Base-by-base conservation (phyloP, 2,888 invertebrate species). In the Meteorus cinctellus region DNA sequence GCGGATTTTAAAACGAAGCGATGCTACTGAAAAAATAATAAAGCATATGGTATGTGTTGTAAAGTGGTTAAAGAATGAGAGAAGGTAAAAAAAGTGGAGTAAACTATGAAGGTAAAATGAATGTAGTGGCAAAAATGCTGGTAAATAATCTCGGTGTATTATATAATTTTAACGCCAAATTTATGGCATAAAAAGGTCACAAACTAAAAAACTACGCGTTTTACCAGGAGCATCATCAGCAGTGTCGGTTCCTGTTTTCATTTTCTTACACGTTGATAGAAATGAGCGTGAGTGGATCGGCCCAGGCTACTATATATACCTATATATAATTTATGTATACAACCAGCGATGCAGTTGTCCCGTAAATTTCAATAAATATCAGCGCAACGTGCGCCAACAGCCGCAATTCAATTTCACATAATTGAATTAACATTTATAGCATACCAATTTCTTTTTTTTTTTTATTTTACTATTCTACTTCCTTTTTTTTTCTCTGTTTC, bases 351-450 rank as follows among this genome's bases (percentile, higher is more conserved):
- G 70, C 45, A 59, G 36, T 24, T 34, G 8, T 8, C 34, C 59
- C 74, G 74, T 75, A 75, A 77, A 77, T 77, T 77, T 75, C 72
- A 77, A 77, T 77, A 77, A 75, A 77, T 77, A 77, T 75, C 77
- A 70, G 48, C 74, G 34, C 63, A 51, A 68, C 68, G 71, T 62
- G 62, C 55, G 41, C 72, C 68, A 41, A 51, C 68, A 29, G 63
- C 75, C 68, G 72, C 73, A 75, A 77, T 75, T 77, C 66, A 71
- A 77, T 77, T 77, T 75, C 51, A 29, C 36, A 55, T 77, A 77
- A 77, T 77, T 77, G 67, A 75, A 69, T 70, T 70, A 70, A 69
- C 67, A 72, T 75, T 75, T 63, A 75, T 72, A 19, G 55, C 19
- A 60, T 51, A 75, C 75, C 55, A 36, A 75, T 75, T 75, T 75